Percentiles rank a stretch among this genome's conserved stretches.
These are phyloP conservation scores for Corvus hawaiiensis DNA, from an alignment of 2,113 vertebrate genomes.

Conservation along the genomic window DNA sequence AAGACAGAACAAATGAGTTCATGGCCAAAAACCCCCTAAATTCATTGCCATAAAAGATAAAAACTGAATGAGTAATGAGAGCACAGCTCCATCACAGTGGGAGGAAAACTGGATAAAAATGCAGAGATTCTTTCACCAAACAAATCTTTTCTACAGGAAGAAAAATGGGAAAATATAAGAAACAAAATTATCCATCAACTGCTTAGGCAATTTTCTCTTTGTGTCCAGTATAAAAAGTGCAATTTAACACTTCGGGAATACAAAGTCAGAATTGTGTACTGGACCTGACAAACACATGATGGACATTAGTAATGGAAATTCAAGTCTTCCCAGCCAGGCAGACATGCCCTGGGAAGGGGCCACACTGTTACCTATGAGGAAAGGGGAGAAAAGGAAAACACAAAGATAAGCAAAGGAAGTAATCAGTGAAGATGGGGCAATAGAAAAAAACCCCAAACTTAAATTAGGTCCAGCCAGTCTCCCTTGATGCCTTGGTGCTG, in stretches of 20 bases:
- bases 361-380: not conserved
- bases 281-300: not conserved
- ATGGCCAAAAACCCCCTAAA: not conserved
- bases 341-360: not conserved
- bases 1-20: conserved; percentile 19
- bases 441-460: not conserved
- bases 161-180: not conserved
- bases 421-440: not conserved
- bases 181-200: not conserved
- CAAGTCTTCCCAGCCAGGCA: not conserved
- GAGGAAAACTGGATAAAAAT: not conserved
- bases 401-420: not conserved
- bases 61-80: conserved; percentile 17
- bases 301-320: not conserved
- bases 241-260: conserved; percentile 8
- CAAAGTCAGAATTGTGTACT: not conserved
- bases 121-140: not conserved
- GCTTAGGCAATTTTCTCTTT: not conserved
- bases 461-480: not conserved
- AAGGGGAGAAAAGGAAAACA: not conserved
- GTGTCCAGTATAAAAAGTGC: not conserved
- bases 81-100: not conserved
- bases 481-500: not conserved
- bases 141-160: not conserved
- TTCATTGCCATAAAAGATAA: conserved; percentile 47